Evolutionary conservation across 2,888 invertebrate species (phyloP).

Genomic region (Pyralis farinalis): DNA sequence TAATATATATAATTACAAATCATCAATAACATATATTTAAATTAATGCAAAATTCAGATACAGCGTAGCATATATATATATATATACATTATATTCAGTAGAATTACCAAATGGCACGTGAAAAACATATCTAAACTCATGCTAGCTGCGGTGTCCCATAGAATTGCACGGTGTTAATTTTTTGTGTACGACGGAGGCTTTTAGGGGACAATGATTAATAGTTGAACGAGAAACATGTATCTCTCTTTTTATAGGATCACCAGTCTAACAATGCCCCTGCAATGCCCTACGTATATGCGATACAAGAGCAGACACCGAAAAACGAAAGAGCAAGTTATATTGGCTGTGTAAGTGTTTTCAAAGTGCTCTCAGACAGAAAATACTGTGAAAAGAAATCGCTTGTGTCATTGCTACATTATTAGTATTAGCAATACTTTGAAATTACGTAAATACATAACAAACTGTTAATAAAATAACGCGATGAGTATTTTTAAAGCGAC

Average conservation of each 20-base stretch:
- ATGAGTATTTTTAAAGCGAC: neutral
- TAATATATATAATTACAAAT: too few species aligned
- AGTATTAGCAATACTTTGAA: slow-evolving; percentile 30
- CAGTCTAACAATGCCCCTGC: slow-evolving; percentile 26
- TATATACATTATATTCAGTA: too few species aligned
- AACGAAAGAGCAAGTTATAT: slow-evolving; percentile 22
- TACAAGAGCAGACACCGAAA: slow-evolving; percentile 13
- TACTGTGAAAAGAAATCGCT: slow-evolving; percentile 31
- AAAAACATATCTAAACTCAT: slow-evolving; percentile 8
- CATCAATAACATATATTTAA: too few species aligned
- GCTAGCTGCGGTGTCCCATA: slow-evolving; percentile 22
- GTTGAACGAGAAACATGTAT: slow-evolving; percentile 54
- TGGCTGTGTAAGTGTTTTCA: slow-evolving; percentile 35
- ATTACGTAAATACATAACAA: neutral
- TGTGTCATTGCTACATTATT: slow-evolving; percentile 41
- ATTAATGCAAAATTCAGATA: too few species aligned
- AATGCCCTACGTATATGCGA: slow-evolving; percentile 12
- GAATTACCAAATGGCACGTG: too few species aligned
- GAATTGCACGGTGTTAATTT: slow-evolving; percentile 39
- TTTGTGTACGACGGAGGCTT: slow-evolving; percentile 63
- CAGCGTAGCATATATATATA: too few species aligned
- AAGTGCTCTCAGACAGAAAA: slow-evolving; percentile 33
- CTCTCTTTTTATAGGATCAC: slow-evolving; percentile 35
- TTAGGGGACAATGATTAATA: slow-evolving; percentile 70
- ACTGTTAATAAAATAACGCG: neutral